Conservation (phyloP, 1,140 invertebrate species). For the Drosophila mojavensis region DNA sequence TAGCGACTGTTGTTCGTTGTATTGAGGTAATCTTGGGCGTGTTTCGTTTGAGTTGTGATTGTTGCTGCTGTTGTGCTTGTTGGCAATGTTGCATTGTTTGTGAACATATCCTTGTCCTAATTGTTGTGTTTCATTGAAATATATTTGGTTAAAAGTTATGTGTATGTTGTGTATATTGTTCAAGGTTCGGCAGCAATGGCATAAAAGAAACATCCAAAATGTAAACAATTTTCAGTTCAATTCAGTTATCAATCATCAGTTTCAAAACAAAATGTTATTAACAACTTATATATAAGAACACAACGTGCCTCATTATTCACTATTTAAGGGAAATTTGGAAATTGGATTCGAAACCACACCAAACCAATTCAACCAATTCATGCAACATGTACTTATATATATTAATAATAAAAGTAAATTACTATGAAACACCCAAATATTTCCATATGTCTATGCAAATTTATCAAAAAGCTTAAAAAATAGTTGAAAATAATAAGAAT, state of each 20-base stretch:
- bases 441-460: background rate
- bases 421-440: background rate
- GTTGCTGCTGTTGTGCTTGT: conserved; percentile 30
- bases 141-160: conserved; percentile 44
- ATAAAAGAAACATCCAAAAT: conserved; percentile 43
- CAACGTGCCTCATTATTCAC: conserved; percentile 51
- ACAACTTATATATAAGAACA: conserved; percentile 50
- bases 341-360: conserved; percentile 17
- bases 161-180: conserved; percentile 29
- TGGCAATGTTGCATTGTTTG: conserved; percentile 40
- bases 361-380: conserved; percentile 31
- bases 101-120: conserved; percentile 68
- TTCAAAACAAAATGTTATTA: conserved; percentile 58
- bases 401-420: conserved; percentile 3
- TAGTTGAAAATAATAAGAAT: conserved; percentile 6
- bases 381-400: conserved; percentile 33
- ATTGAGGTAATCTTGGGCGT: conserved; percentile 69
- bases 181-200: conserved; percentile 14
- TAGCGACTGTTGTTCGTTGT: conserved; percentile 72
- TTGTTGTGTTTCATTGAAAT: conserved; percentile 48
- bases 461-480: background rate
- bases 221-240: conserved; percentile 45
- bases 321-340: conserved; percentile 9
- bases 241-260: background rate
- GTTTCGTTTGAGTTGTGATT: conserved; percentile 60